Conservation (phyloP, 2,888 invertebrate genomes). For the Drosophila pegasa region DNA sequence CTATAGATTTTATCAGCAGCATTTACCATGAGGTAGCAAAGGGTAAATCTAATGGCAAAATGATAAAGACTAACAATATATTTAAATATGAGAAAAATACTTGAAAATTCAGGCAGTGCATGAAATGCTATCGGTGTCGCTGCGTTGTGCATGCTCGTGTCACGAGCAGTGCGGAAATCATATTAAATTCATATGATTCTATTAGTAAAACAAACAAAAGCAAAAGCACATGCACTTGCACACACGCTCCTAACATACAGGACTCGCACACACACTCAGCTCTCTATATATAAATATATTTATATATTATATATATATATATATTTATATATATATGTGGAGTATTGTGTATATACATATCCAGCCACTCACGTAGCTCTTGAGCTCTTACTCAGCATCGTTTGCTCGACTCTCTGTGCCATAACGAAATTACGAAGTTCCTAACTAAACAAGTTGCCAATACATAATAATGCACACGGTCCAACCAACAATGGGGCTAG, state of each 20-base stretch:
- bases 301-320: slow-evolving; percentile 4
- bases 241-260: slow-evolving; percentile 37
- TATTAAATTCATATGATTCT: slow-evolving; percentile 75
- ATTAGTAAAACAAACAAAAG: slow-evolving; percentile 71
- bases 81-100: neutral
- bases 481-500: slow-evolving; percentile 12
- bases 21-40: neutral
- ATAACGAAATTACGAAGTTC: slow-evolving; percentile 75
- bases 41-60: neutral
- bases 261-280: slow-evolving; percentile 4
- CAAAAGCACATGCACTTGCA: slow-evolving; percentile 6
- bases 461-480: slow-evolving; percentile 61
- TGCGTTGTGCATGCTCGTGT: slow-evolving; percentile 25
- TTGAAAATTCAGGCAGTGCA: neutral
- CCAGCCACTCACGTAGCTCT: slow-evolving; percentile 49
- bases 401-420: slow-evolving; percentile 36
- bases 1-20: neutral
- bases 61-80: neutral
- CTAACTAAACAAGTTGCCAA: slow-evolving; percentile 75
- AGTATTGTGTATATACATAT: slow-evolving; percentile 18
- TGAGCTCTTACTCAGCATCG: slow-evolving; percentile 46
- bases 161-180: slow-evolving; percentile 46
- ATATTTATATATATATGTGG: neutral
- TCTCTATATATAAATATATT: neutral
- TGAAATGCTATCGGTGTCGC: neutral